These are phyloP conservation scores for Nibea albiflora DNA, from an alignment of 2,113 vertebrate genomes.

Conservation along the genomic window DNA sequence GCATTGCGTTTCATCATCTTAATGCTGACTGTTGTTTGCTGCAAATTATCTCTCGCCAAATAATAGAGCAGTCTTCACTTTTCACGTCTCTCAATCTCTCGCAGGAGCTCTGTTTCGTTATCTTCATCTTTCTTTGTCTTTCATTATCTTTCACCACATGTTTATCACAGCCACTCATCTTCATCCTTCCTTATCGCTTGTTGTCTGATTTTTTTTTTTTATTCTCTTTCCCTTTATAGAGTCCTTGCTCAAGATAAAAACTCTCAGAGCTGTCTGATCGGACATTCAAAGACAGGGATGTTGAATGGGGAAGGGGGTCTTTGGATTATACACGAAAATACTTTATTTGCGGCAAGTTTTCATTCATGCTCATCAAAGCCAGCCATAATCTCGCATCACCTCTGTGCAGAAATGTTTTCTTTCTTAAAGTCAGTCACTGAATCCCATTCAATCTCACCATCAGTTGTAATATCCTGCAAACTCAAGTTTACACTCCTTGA, in stretches of 20 bases:
- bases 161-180: slow-evolving; percentile 41
- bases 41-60: slow-evolving; percentile 50
- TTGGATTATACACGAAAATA: background rate
- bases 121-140: slow-evolving; percentile 9
- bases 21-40: slow-evolving; percentile 70
- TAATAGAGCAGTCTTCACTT: slow-evolving; percentile 24
- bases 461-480: slow-evolving; percentile 19
- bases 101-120: background rate
- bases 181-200: slow-evolving; percentile 24
- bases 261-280: slow-evolving; percentile 46
- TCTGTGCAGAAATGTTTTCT: slow-evolving; percentile 17
- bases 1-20: slow-evolving; percentile 78
- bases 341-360: slow-evolving; percentile 8
- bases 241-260: slow-evolving; percentile 49
- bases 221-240: slow-evolving; percentile 11
- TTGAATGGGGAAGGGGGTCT: slow-evolving; percentile 6
- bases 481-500: slow-evolving; percentile 38
- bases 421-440: slow-evolving; percentile 11
- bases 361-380: background rate
- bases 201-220: slow-evolving; percentile 9
- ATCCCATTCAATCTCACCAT: background rate
- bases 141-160: slow-evolving; percentile 21
- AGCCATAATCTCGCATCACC: background rate
- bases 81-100: background rate
- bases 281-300: background rate